phyloP scores from a whole-genome alignment of 1,140 invertebrate genomes.

The Magallana angulata region DNA sequence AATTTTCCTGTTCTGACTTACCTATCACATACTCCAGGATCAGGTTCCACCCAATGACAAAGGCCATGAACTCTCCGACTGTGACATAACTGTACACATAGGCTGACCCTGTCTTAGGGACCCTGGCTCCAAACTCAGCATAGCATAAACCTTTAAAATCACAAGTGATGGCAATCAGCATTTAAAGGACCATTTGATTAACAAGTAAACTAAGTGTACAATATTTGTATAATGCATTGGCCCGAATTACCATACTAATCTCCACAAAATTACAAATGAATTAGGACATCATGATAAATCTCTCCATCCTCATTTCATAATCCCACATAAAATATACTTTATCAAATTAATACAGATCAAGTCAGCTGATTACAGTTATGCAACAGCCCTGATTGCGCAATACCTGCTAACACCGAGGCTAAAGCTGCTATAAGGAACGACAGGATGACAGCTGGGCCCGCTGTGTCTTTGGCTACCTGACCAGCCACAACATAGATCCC shows the following conservation, averaged over 20 bases:
- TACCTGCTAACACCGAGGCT: constrained; percentile 92
- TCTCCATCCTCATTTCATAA: no score
- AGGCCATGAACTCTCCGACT: constrained; percentile 95
- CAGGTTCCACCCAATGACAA: constrained; percentile 96
- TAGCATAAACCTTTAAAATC: constrained; percentile 81
- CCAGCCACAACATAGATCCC: constrained; percentile 95
- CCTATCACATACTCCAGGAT: constrained; percentile 94
- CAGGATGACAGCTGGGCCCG: constrained; percentile 92
- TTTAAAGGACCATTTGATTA: no score
- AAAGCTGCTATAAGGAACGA: constrained; percentile 94
- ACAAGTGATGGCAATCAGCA: neutral
- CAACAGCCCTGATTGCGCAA: constrained; percentile 29
- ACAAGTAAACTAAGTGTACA: no score
- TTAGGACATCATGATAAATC: no score
- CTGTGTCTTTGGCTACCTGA: constrained; percentile 89
- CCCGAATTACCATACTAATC: no score
- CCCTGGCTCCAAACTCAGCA: constrained; percentile 94
- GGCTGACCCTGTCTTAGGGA: constrained; percentile 93
- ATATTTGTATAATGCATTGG: no score
- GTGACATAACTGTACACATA: constrained; percentile 97
- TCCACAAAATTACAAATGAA: no score
- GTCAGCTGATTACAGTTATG: neutral
- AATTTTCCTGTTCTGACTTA: constrained; percentile 71
- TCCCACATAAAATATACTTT: neutral
- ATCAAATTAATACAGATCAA: neutral